Base-by-base conservation (phyloP, 2,113 vertebrate species). In the Xiphophorus hellerii region DNA sequence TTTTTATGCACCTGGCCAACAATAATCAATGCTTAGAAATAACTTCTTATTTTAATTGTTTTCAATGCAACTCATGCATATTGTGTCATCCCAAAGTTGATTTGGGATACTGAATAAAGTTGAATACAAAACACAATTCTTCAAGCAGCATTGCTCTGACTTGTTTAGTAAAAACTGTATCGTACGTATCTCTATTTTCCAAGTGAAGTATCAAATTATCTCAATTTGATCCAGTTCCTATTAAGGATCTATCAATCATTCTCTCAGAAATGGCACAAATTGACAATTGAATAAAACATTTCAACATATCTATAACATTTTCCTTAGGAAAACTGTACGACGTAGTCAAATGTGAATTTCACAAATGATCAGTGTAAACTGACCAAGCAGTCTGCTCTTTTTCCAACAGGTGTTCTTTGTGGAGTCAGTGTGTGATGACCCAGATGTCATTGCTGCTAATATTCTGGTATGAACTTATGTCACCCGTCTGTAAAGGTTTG, bases 361-460 rank as follows among this genome's bases (percentile, higher is more conserved):
- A 62, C 10, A 20, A 74, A 62, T 67, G 5, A 70, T 60, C 0
- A 5, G 5, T 30, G 0, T 28, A 61, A 2, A 20, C 2, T 67
- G 62, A 60, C 39, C 37, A 29, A 67, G 9, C 61, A 37, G 60
- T 9, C 9, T 64, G 62, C 27, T 70, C 44, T 83, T 68, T 31
- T 82, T 1, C 71, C 78, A 63, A 80, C 81, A 99, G 98, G 97
- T 99, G 69, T 99, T 99, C 89, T 99, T 99, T 69, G 97, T 99
- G 93, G 98, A 99, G 90, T 99, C 97, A 0, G 97, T 98, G 67
- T 99, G 98, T 76, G 97, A 99, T 3, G 98, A 99, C 90, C 98
- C 97, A 0, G 97, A 99, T 64, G 96, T 99, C 84, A 99, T 99
- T 28, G 97, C 98, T 92, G 96, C 97, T 71, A 99, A 99, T 66